Evolutionary conservation across 2,888 invertebrate species (phyloP).

Genomic region (Lasioglossum figueresi): DNA sequence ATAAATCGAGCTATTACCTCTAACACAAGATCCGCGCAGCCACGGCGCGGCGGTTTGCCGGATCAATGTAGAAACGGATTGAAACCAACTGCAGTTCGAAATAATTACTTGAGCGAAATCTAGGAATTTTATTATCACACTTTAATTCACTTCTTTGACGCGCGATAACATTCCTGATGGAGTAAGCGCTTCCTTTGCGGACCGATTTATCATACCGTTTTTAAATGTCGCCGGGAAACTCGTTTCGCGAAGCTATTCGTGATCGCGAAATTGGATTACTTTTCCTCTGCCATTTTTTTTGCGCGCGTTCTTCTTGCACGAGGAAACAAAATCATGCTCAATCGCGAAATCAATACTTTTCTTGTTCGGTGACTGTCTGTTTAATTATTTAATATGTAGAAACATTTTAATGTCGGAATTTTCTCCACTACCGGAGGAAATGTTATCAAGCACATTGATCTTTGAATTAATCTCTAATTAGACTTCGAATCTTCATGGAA

Average conservation of each 20-base stretch:
- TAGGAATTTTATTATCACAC: slow-evolving; percentile 2
- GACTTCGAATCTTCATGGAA: too few relatives aligned
- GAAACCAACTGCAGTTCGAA: neutral
- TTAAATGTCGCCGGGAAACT: slow-evolving; percentile 4
- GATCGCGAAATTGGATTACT: slow-evolving; percentile 13
- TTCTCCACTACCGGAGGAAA: neutral
- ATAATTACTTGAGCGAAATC: neutral
- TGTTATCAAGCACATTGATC: too few relatives aligned
- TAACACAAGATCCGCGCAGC: neutral
- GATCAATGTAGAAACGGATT: slow-evolving; percentile 17
- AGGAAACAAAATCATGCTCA: neutral
- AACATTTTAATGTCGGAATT: neutral
- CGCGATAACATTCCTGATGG: slow-evolving; percentile 4
- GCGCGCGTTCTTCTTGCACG: too few relatives aligned
- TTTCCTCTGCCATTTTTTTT: neutral
- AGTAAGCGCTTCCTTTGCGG: neutral
- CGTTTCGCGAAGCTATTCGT: neutral
- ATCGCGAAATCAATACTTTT: neutral
- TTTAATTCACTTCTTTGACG: slow-evolving; percentile 13
- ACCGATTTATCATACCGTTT: neutral
- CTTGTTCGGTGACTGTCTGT: neutral
- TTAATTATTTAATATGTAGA: neutral
- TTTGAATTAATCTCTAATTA: neutral
- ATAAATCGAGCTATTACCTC: slow-evolving; percentile 36
- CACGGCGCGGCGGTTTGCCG: neutral